phyloP scores from a whole-genome alignment of 1,140 invertebrate genomes.

The Drosophila aff. region DNA sequence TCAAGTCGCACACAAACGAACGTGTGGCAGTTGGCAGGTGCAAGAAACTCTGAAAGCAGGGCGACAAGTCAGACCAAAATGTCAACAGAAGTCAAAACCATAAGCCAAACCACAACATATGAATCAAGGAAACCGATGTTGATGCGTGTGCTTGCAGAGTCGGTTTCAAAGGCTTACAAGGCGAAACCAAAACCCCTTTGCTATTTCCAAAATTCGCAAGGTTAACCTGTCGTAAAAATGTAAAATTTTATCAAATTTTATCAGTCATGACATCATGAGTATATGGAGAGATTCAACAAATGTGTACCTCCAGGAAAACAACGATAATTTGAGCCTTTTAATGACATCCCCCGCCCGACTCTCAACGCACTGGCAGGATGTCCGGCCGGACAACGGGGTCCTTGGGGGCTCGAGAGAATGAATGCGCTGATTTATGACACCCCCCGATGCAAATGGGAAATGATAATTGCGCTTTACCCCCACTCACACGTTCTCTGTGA shows the following conservation, averaged over 20 bases:
- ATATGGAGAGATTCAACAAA: slow-evolving; percentile 26
- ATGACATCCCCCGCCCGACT: slow-evolving; percentile 38
- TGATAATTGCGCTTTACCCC: slow-evolving; percentile 63
- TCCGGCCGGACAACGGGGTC: slow-evolving; percentile 20
- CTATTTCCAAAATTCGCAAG: background rate
- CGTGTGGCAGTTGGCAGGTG: slow-evolving; percentile 30
- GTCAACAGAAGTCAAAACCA: slow-evolving; percentile 67
- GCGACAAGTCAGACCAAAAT: slow-evolving; percentile 3
- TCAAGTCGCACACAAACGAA: slow-evolving; percentile 15
- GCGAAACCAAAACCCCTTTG: background rate
- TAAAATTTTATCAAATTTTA: background rate
- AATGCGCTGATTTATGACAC: slow-evolving; percentile 74
- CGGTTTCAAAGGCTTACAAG: slow-evolving; percentile 13
- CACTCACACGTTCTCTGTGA: background rate
- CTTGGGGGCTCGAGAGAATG: slow-evolving; percentile 50
- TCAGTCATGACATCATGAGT: slow-evolving; percentile 6
- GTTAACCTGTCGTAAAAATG: background rate
- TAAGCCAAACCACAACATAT: slow-evolving; percentile 71
- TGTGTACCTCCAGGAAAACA: slow-evolving; percentile 58
- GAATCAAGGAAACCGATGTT: slow-evolving; percentile 22
- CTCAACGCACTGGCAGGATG: background rate
- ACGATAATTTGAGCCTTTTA: slow-evolving; percentile 65
- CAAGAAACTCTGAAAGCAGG: slow-evolving; percentile 18
- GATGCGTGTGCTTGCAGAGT: slow-evolving; percentile 19
- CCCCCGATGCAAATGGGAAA: slow-evolving; percentile 61